Base-by-base conservation (phyloP, 2,797 vertebrate genomes). In the Falco naumanni region DNA sequence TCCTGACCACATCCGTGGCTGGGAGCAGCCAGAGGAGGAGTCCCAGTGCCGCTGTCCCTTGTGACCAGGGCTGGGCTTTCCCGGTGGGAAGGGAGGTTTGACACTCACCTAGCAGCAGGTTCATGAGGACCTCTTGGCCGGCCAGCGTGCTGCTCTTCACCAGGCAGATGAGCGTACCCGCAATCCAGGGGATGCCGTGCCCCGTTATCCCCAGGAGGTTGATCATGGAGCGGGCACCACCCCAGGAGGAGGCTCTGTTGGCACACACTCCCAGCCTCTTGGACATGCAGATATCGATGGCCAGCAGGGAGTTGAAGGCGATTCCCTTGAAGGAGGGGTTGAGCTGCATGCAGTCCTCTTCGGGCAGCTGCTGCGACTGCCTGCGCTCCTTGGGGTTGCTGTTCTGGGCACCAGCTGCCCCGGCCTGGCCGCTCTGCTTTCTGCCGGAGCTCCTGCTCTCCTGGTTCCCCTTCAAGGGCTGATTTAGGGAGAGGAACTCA, bases 341-440 rank as follows among this genome's bases (percentile, higher is more conserved):
- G 70, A 99, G 98, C 98, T 98, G 99, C 99, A 99, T 99, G 95
- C 99, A 99, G 98, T 99, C 99, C 89, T 99, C 99, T 84, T 99
- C 99, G 0, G 99, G 99, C 95, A 98, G 97, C 97, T 98, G 98
- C 95, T 98, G 97, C 0, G 99, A 99, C 54, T 98, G 98, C 95
- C 98, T 92, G 79, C 98, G 98, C 96, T 98, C 99, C 70, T 98
- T 98, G 97, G 97, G 89, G 41, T 48, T 97, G 20, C 97, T 98
- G 43, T 80, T 85, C 8, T 98, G 93, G 48, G 98, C 96, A 1
- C 97, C 97, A 8, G 96, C 93, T 76, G 88, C 97, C 21, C 96
- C 90, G 1, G 98, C 82, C 86, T 98, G 97, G 54, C 97, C 51
- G 0, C 96, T 95, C 71, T 93, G 97, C 96, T 98, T 98, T 91